Percentiles rank a stretch among this genome's conserved stretches.
These are phyloP conservation scores for Lasaia peninsularis DNA, from an alignment of 1,140 invertebrate species.

Conservation along the genomic window DNA sequence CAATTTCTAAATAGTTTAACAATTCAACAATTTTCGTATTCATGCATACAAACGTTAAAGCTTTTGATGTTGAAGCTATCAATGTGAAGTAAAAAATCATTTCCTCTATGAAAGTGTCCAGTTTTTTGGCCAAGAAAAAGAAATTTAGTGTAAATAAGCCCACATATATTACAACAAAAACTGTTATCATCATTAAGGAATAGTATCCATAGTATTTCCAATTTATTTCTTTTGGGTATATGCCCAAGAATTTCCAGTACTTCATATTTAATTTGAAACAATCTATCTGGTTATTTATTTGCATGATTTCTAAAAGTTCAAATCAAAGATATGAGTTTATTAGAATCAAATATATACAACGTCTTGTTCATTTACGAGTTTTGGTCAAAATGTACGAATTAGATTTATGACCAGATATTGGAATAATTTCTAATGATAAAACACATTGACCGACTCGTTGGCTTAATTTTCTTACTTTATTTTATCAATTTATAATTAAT, in stretches of 20 bases:
- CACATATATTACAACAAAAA: constrained; percentile 34
- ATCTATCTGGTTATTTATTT: constrained; percentile 20
- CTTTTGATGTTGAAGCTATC: constrained; percentile 41
- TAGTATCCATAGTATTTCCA: constrained; percentile 33
- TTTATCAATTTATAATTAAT: too few relatives aligned
- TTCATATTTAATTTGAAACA: constrained; percentile 42
- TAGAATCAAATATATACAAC: neutral
- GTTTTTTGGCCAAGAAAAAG: constrained; percentile 38
- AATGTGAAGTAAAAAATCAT: constrained; percentile 50
- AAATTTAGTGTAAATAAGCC: constrained; percentile 43
- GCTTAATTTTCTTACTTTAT: too few relatives aligned
- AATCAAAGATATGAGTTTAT: neutral
- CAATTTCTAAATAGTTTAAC: constrained; percentile 40
- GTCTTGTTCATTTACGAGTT: neutral
- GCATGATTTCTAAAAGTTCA: neutral
- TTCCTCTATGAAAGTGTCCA: constrained; percentile 48
- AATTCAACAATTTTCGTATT: constrained; percentile 37
- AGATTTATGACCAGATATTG: too few relatives aligned
- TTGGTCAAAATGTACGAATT: too few relatives aligned
- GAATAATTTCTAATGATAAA: too few relatives aligned
- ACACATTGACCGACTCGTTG: too few relatives aligned
- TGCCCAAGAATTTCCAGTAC: constrained; percentile 43
- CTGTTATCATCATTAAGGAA: constrained; percentile 32
- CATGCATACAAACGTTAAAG: constrained; percentile 39
- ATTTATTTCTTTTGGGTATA: constrained; percentile 32